Evolutionary conservation across 2,888 invertebrate genomes (phyloP).

Genomic region (Agapetus fuscipes): DNA sequence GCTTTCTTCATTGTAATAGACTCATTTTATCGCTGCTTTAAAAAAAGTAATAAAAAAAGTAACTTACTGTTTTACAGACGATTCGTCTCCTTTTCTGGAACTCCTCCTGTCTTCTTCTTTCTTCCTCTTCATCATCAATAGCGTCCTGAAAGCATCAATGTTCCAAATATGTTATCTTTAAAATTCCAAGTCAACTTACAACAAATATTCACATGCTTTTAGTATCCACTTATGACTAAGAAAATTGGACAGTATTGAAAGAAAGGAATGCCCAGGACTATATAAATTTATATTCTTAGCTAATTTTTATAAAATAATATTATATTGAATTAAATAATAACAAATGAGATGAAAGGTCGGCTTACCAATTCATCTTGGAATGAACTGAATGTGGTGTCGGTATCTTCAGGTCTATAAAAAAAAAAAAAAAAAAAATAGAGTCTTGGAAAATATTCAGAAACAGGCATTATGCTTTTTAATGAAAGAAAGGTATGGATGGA

Average conservation of each 20-base stretch:
- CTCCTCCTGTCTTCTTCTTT: conserved; percentile 29
- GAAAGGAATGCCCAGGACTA: too few relatives aligned
- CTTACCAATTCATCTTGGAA: conserved; percentile 35
- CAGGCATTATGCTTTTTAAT: too few relatives aligned
- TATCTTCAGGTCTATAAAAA: conserved; percentile 33
- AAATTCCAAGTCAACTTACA: neutral
- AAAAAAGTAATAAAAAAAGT: neutral
- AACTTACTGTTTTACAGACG: conserved; percentile 33
- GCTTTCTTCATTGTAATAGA: too few relatives aligned
- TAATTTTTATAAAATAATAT: too few relatives aligned
- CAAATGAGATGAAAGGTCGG: conserved; percentile 9
- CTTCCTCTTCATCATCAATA: conserved; percentile 29
- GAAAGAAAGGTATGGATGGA: too few relatives aligned
- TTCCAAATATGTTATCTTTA: conserved; percentile 1
- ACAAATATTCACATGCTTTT: too few relatives aligned
- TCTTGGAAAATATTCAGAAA: too few relatives aligned
- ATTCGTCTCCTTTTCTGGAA: conserved; percentile 29
- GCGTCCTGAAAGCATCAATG: conserved; percentile 21
- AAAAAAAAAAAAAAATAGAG: neutral
- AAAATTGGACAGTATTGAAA: too few relatives aligned
- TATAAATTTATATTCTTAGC: too few relatives aligned
- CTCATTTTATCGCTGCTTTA: too few relatives aligned
- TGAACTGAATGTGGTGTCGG: conserved; percentile 30
- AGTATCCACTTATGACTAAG: too few relatives aligned
- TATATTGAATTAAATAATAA: too few relatives aligned